Conservation (phyloP, 2,113 vertebrate genomes). For the Hassar affinis region DNA sequence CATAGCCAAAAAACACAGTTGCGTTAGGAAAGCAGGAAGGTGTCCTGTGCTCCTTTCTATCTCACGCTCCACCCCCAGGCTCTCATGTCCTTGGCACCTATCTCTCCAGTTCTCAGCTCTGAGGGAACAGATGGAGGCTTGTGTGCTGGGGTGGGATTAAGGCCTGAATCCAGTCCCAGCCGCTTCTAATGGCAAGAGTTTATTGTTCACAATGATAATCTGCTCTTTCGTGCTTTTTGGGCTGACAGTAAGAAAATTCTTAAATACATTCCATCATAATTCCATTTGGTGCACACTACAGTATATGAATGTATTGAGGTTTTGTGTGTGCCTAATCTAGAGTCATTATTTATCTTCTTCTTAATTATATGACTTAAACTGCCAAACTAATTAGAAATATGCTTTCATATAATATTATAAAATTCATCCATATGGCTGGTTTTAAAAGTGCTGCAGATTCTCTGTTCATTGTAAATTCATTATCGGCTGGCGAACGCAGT, state of each 20-base stretch:
- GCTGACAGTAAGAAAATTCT: slow-evolving; percentile 29
- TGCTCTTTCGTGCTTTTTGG: slow-evolving; percentile 60
- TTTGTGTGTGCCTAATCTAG: slow-evolving; percentile 10
- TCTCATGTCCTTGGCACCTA: slow-evolving; percentile 77
- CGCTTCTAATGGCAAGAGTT: slow-evolving; percentile 72
- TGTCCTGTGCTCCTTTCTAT: slow-evolving; percentile 29
- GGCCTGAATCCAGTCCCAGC: slow-evolving; percentile 73
- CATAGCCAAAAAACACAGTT: not conserved
- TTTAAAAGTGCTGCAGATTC: not conserved
- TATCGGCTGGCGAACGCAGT: not conserved
- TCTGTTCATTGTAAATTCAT: not conserved
- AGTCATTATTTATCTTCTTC: not conserved
- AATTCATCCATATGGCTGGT: slow-evolving; percentile 6
- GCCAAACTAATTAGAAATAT: slow-evolving; percentile 12
- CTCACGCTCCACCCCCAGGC: slow-evolving; percentile 65
- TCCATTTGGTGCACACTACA: not conserved
- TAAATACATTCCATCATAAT: slow-evolving; percentile 5
- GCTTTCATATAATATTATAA: not conserved
- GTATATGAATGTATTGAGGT: not conserved
- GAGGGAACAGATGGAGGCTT: slow-evolving; percentile 80
- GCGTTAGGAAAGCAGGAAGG: slow-evolving; percentile 30
- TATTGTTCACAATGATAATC: slow-evolving; percentile 73
- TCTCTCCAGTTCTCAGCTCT: slow-evolving; percentile 71
- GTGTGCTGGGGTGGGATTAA: slow-evolving; percentile 79
- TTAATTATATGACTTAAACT: not conserved